Percentiles rank a stretch among this genome's conserved stretches.
phyloP scores from a whole-genome alignment of 2,888 invertebrate genomes.

The Drosophila cracens region DNA sequence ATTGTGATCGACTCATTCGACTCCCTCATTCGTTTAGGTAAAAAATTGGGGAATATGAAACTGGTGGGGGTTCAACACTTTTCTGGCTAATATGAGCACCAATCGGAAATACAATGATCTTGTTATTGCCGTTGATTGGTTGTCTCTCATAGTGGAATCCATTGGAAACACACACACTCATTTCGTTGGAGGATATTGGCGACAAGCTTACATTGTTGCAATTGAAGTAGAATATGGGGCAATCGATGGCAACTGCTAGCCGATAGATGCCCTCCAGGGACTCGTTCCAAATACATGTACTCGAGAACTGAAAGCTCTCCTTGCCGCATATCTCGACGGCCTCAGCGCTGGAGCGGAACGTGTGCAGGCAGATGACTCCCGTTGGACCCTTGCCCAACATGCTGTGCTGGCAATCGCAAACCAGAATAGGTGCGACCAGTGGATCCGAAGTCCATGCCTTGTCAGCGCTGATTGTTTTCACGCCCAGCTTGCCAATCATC shows the following conservation, averaged over 20 bases:
- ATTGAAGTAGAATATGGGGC: constrained; percentile 46
- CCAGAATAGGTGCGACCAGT: constrained; percentile 28
- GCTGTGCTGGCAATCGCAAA: constrained; percentile 20
- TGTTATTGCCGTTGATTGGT: constrained; percentile 18
- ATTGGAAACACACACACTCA: constrained; percentile 1
- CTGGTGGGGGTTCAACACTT: not conserved
- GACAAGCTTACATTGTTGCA: constrained; percentile 43
- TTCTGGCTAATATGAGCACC: constrained; percentile 3
- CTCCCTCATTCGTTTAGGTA: constrained; percentile 38
- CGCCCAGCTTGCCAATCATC: not conserved
- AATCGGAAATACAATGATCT: constrained; percentile 57
- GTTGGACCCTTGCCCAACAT: constrained; percentile 26
- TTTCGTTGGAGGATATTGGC: constrained; percentile 26
- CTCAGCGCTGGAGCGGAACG: constrained; percentile 35
- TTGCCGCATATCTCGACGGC: constrained; percentile 21
- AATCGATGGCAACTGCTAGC: constrained; percentile 35
- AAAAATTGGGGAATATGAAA: constrained; percentile 32
- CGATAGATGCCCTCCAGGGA: constrained; percentile 45
- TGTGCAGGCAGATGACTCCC: constrained; percentile 49
- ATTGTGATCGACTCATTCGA: not conserved
- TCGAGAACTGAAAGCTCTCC: constrained; percentile 19
- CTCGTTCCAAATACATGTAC: constrained; percentile 54
- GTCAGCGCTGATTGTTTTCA: constrained; percentile 7
- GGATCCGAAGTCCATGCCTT: not conserved
- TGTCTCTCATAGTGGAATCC: constrained; percentile 58